These are phyloP conservation scores for Dendrolimus kikuchii DNA, from an alignment of 1,140 invertebrate genomes.

Conservation along the genomic window DNA sequence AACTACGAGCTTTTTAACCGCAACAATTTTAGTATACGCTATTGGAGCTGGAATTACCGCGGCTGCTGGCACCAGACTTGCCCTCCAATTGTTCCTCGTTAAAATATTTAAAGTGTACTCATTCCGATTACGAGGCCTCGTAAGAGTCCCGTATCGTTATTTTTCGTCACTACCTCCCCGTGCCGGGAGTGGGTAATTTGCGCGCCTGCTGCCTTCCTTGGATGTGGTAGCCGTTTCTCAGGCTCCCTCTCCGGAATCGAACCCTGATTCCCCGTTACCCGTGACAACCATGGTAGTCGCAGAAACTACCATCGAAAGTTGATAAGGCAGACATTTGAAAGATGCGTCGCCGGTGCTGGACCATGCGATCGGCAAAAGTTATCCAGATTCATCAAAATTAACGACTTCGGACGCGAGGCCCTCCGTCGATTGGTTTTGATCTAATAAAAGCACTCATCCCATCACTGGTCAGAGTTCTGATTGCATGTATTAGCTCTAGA, in stretches of 20 bases:
- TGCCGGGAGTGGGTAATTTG: constrained; percentile 89
- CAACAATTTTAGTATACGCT: constrained; percentile 92
- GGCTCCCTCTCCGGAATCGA: constrained; percentile 84
- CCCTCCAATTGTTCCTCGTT: constrained; percentile 91
- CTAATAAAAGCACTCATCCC: constrained; percentile 81
- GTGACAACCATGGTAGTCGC: constrained; percentile 86
- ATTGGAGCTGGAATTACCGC: constrained; percentile 94
- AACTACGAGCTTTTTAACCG: constrained; percentile 85
- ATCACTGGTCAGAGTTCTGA: constrained; percentile 76
- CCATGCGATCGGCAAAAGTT: constrained; percentile 85
- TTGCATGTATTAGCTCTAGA: constrained; percentile 90
- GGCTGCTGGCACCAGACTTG: constrained; percentile 93
- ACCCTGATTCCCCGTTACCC: constrained; percentile 84
- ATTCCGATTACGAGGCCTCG: constrained; percentile 89
- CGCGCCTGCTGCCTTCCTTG: constrained; percentile 93
- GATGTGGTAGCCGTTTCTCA: constrained; percentile 94
- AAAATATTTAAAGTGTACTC: constrained; percentile 92
- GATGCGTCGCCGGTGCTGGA: constrained; percentile 82
- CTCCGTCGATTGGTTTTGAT: constrained; percentile 72
- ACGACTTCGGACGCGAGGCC: constrained; percentile 72
- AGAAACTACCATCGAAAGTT: constrained; percentile 87
- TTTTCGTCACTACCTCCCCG: constrained; percentile 89
- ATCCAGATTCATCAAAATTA: constrained; percentile 84
- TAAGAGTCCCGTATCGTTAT: constrained; percentile 88
- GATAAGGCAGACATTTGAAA: constrained; percentile 93